Conservation (phyloP, 2,797 vertebrate genomes). For the Iguana delicatissima region DNA sequence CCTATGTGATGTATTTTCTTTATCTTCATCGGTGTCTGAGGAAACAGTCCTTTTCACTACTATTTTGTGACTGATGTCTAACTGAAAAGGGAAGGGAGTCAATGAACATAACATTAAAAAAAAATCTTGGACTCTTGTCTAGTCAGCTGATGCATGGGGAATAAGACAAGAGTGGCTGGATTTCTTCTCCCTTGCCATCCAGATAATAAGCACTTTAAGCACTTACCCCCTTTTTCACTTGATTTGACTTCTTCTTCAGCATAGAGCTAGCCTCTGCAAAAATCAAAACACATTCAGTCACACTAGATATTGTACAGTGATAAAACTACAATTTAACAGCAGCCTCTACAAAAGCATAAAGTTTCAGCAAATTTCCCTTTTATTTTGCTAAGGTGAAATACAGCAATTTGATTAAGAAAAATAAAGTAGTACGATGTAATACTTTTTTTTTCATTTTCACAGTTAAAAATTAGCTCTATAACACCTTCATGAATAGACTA, state of each 20-base stretch:
- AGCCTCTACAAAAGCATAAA: constrained; percentile 32
- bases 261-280: constrained; percentile 87
- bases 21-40: no score
- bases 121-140: no score
- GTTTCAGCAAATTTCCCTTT: not conserved
- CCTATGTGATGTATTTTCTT: no score
- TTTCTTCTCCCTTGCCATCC: not conserved
- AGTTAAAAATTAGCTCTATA: not conserved
- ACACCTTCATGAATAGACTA: not conserved
- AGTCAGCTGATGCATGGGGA: no score
- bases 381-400: constrained; percentile 35
- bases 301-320: constrained; percentile 37
- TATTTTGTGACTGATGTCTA: no score
- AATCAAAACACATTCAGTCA: constrained; percentile 59
- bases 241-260: constrained; percentile 91
- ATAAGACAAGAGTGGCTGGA: no score
- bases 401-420: constrained; percentile 14
- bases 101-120: no score
- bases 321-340: constrained; percentile 7
- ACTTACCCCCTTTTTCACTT: constrained; percentile 90
- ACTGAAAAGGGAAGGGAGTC: no score
- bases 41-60: no score
- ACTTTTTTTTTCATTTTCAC: not conserved
- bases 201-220: not conserved
- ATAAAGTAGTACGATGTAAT: not conserved